Evolutionary conservation across 2,888 invertebrate species (phyloP).

Genomic region (Drosophila hawaiiensis): DNA sequence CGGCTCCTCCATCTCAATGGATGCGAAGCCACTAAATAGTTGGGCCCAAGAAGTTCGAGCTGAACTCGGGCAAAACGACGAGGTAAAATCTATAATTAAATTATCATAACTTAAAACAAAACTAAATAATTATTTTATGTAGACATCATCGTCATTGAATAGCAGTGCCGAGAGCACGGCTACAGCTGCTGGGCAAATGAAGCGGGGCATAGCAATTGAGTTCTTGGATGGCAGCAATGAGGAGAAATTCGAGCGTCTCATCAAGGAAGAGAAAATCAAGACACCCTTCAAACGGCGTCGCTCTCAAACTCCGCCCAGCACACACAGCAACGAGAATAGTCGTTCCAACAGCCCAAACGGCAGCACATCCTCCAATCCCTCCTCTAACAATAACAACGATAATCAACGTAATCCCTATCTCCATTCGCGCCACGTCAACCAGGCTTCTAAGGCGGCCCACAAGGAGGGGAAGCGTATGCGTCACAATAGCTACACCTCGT

Average conservation of each 20-base stretch:
- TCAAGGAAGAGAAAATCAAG: slow-evolving; percentile 84
- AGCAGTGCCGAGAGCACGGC: slow-evolving; percentile 61
- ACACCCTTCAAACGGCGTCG: slow-evolving; percentile 85
- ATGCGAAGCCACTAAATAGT: slow-evolving; percentile 59
- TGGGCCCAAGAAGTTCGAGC: slow-evolving; percentile 81
- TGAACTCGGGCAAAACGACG: slow-evolving; percentile 66
- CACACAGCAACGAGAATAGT: slow-evolving; percentile 71
- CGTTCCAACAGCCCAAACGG: slow-evolving; percentile 82
- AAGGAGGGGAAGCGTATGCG: slow-evolving; percentile 81
- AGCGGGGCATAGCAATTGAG: slow-evolving; percentile 76
- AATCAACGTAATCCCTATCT: background rate
- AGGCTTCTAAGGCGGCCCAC: slow-evolving; percentile 35
- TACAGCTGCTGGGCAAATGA: slow-evolving; percentile 4
- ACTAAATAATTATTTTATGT: background rate
- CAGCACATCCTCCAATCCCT: slow-evolving; percentile 45
- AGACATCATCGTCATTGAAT: slow-evolving; percentile 66
- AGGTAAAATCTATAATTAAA: slow-evolving; percentile 43
- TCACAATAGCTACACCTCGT: slow-evolving; percentile 80
- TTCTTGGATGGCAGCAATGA: slow-evolving; percentile 83
- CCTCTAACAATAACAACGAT: slow-evolving; percentile 25
- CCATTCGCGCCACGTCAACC: slow-evolving; percentile 5
- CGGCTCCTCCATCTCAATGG: slow-evolving; percentile 57
- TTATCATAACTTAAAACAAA: background rate
- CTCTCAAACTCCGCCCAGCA: slow-evolving; percentile 77
- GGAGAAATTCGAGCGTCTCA: slow-evolving; percentile 83